Percentiles rank a stretch among this genome's conserved stretches.
Evolutionary conservation across 2,888 invertebrate species (phyloP).

Genomic region (Trissolcus brochymenae): DNA sequence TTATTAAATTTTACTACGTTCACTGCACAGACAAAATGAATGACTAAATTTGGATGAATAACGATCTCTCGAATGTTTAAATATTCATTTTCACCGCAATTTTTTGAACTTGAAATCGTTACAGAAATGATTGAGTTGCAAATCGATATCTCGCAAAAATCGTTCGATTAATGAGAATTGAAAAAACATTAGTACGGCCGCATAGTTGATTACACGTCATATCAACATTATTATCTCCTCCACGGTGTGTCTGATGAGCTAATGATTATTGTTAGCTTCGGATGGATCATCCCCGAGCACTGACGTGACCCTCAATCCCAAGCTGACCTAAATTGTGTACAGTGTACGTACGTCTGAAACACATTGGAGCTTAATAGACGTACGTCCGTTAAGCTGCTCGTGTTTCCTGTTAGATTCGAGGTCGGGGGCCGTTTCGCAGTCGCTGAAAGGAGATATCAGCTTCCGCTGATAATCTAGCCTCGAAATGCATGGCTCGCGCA

Average conservation of each 20-base stretch:
- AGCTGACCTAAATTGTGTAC: constrained; percentile 69
- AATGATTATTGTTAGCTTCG: constrained; percentile 74
- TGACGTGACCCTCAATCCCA: constrained; percentile 64
- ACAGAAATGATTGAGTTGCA: too few species aligned
- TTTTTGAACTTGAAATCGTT: too few species aligned
- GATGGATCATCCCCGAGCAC: constrained; percentile 66
- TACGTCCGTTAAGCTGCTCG: constrained; percentile 69
- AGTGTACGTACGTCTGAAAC: constrained; percentile 60
- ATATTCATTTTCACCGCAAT: too few species aligned
- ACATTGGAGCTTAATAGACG: constrained; percentile 62
- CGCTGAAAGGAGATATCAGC: constrained; percentile 56
- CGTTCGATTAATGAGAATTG: too few species aligned
- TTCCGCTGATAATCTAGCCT: constrained; percentile 51
- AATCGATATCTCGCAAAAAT: too few species aligned
- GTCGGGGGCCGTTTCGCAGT: constrained; percentile 51
- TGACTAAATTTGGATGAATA: too few species aligned
- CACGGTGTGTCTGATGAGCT: constrained; percentile 66
- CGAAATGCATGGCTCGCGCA: constrained; percentile 16
- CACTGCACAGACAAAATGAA: too few species aligned
- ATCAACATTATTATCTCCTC: constrained; percentile 50
- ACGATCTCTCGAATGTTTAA: too few species aligned
- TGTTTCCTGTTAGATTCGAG: constrained; percentile 61
- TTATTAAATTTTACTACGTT: too few species aligned
- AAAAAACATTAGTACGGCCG: too few species aligned
- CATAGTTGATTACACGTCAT: too few species aligned